Evolutionary conservation across 2,888 invertebrate genomes (phyloP), one percentile per base, ranked within the genome.

Genomic region (Crioceris asparagi): DNA sequence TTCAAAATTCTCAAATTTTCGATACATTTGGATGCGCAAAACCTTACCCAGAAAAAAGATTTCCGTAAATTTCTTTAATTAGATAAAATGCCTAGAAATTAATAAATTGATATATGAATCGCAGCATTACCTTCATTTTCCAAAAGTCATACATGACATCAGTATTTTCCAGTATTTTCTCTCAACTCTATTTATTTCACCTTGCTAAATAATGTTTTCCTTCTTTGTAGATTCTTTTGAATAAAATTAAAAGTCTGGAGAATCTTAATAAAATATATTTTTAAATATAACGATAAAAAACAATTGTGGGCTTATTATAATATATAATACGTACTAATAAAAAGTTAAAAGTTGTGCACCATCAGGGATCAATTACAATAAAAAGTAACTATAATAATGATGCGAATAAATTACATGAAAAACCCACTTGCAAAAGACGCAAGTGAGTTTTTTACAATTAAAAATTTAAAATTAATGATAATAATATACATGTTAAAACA

Each of bases 281-380:
- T 59, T 57, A 60, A 60, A 61, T 60, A 52, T 61, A 60, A 60
- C 60, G 53, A 50, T 59, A 59, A 57, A 58, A 59, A 61, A 56
- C 45, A 48, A 47, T 47, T 40, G 41, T 47, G 39, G 47, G 42
- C 38, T 43, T 51, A 32, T n/a, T n/a, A n/a, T n/a, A n/a, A n/a
- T 27, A 47, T 43, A 46, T 44, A 45, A 41, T 47, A 46, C 36
- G 44, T 39, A 47, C 41, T 50, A 46, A 45, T 45, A 46, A 50
- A 47, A 46, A 46, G 44, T 50, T 49, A 50, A 47, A 49, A 40
- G 27, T 19, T 29, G 29, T 37, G 42, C 45, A 45, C 36, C 47
- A 45, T 48, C 43, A 35, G 43, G 35, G 51, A 39, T 39, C n/a
- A 48, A 47, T 51, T 49, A 51, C 50, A 40, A 43, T 45, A 50